A percentile compares a stretch with the other conserved stretches of the same genome.
These are phyloP conservation scores for Cervus canadensis DNA, from an alignment of 2,113 vertebrate genomes.

Conservation along the genomic window DNA sequence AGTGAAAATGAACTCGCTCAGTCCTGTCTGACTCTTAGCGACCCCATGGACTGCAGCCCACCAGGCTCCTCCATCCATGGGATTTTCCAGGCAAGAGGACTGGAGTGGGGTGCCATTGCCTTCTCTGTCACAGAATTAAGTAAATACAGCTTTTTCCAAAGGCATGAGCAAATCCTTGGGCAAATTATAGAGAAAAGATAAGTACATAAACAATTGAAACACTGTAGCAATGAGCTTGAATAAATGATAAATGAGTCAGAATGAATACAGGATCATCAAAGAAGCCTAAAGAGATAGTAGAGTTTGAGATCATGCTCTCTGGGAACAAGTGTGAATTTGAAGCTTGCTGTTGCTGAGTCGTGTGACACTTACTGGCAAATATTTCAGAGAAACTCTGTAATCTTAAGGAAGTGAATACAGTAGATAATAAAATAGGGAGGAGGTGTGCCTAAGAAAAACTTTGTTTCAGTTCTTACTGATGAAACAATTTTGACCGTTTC, in stretches of 20 bases:
- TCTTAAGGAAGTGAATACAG: not conserved
- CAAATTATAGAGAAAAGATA: not conserved
- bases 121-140: not conserved
- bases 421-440: not conserved
- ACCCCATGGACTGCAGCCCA: no score
- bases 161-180: not conserved
- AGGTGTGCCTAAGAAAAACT: not conserved
- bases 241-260: not conserved
- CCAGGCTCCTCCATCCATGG: no score
- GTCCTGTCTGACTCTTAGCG: accelerated
- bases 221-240: no score
- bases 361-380: no score
- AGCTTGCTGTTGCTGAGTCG: not conserved
- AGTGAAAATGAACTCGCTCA: no score
- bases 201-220: not conserved
- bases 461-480: not conserved
- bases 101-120: no score
- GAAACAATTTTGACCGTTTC: not conserved
- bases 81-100: no score
- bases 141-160: not conserved
- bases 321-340: not conserved
- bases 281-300: not conserved
- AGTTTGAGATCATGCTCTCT: no score
- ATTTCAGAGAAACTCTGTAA: no score
- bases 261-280: not conserved